A percentile compares a stretch with the other conserved stretches of the same genome.
phyloP scores from a whole-genome alignment of 2,113 vertebrate species.

The Dendropsophus ebraccatus region DNA sequence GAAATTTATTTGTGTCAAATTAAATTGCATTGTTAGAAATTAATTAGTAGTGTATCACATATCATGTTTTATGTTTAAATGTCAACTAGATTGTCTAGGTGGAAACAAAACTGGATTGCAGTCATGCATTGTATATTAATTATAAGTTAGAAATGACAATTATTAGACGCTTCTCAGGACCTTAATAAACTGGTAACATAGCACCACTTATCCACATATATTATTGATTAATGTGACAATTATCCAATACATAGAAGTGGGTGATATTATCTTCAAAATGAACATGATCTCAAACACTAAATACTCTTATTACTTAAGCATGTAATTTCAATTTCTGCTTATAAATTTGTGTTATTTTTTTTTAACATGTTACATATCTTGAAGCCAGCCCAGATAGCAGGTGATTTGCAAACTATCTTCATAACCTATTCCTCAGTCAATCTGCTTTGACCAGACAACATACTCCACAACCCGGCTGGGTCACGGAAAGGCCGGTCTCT shows the following conservation, averaged over 20 bases:
- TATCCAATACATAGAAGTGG: neutral
- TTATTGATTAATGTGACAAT: neutral
- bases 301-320: too few relatives aligned
- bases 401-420: too few relatives aligned
- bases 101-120: neutral
- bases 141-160: neutral
- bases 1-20: constrained; percentile 66
- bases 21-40: constrained; percentile 65
- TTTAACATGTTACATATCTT: too few relatives aligned
- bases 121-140: constrained; percentile 17
- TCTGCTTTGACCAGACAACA: too few relatives aligned
- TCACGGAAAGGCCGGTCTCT: too few relatives aligned
- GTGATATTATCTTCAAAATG: too few relatives aligned
- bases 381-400: too few relatives aligned
- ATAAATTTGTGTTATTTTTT: too few relatives aligned
- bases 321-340: too few relatives aligned
- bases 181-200: neutral
- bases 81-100: constrained; percentile 20
- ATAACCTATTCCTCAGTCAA: too few relatives aligned
- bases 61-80: constrained; percentile 51
- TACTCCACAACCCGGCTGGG: too few relatives aligned
- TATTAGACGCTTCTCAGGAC: neutral
- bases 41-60: constrained; percentile 62
- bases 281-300: too few relatives aligned
- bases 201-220: neutral